Conservation (phyloP, 2,888 invertebrate species). For the Proisotoma minuta region DNA sequence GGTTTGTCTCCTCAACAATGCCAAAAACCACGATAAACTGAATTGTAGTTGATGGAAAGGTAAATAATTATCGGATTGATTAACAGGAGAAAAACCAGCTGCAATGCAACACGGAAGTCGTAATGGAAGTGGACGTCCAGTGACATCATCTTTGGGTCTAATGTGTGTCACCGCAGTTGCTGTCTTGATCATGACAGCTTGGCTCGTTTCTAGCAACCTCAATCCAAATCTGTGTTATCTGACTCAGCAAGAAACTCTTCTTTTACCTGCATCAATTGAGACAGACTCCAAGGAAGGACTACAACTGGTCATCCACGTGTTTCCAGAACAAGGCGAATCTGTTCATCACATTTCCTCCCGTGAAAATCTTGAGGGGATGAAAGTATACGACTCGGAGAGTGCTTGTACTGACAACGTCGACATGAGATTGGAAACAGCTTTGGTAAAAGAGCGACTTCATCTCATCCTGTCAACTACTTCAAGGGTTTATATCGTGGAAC, state of each 20-base stretch:
- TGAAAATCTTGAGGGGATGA: not conserved
- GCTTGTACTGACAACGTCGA: slow-evolving; percentile 7
- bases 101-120: slow-evolving; percentile 48
- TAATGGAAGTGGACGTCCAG: slow-evolving; percentile 34
- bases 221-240: slow-evolving; percentile 19
- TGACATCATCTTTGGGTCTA: slow-evolving; percentile 31
- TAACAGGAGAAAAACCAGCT: slow-evolving; percentile 48
- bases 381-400: not conserved
- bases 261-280: not conserved
- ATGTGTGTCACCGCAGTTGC: slow-evolving; percentile 39
- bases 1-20: too few relatives aligned
- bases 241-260: not conserved
- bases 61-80: slow-evolving; percentile 41
- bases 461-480: slow-evolving; percentile 5
- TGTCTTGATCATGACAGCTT: slow-evolving; percentile 40
- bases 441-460: not conserved
- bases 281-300: not conserved
- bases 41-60: slow-evolving; percentile 28
- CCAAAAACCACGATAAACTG: too few relatives aligned
- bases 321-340: not conserved
- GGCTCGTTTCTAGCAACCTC: slow-evolving; percentile 38
- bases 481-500: slow-evolving; percentile 3
- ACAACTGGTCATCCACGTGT: slow-evolving; percentile 8
- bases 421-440: slow-evolving; percentile 13
- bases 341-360: not conserved